Conservation (phyloP, 2,797 vertebrate species). For the Astyanax mexicanus region DNA sequence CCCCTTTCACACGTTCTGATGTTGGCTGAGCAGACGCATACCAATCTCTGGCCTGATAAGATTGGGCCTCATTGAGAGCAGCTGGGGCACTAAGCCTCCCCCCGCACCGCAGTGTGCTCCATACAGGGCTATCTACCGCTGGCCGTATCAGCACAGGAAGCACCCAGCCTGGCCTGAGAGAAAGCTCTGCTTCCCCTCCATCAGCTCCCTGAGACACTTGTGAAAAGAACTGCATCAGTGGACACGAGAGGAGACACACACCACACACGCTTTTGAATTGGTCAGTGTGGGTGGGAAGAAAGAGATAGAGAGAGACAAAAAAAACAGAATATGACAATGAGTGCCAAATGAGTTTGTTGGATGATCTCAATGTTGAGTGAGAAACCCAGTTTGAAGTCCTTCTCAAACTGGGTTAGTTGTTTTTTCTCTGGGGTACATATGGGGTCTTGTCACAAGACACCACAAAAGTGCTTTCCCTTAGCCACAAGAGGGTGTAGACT, state of each 20-base stretch:
- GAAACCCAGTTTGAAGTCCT: not conserved
- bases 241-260: conserved; percentile 21
- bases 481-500: no score
- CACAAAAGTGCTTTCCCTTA: no score
- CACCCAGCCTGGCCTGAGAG: conserved; percentile 65
- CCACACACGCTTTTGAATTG: conserved; percentile 29
- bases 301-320: conserved; percentile 9
- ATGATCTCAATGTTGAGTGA: not conserved
- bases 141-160: conserved; percentile 75
- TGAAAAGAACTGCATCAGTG: conserved; percentile 58
- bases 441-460: no score
- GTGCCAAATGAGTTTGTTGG: not conserved
- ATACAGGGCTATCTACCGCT: conserved; percentile 74
- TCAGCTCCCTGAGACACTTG: conserved; percentile 54
- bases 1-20: conserved; percentile 66
- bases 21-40: conserved; percentile 70
- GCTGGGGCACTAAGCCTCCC: conserved; percentile 68
- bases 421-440: no score
- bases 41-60: conserved; percentile 76
- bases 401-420: not conserved
- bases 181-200: conserved; percentile 63
- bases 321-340: not conserved
- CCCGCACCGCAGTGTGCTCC: conserved; percentile 67
- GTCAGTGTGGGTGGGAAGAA: conserved; percentile 24
- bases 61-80: conserved; percentile 72